A percentile compares a stretch with the other conserved stretches of the same genome.
Evolutionary conservation across 2,797 vertebrate genomes (phyloP).

Genomic region (Odontamblyopus lacepedii): DNA sequence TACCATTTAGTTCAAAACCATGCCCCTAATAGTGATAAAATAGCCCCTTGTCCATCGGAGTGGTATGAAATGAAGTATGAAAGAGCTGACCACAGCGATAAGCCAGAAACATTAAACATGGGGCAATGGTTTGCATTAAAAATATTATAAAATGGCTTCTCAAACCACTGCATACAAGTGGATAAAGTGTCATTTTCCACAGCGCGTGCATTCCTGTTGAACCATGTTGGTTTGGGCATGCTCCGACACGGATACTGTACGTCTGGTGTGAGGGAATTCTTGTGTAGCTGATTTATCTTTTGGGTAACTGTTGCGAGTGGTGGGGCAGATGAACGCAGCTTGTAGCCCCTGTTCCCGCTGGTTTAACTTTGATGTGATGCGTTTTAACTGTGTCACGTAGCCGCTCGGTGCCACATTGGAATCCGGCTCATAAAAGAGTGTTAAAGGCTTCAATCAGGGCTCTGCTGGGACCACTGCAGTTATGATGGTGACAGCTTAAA

Average conservation of each 20-base stretch:
- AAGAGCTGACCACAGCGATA: conserved; percentile 50
- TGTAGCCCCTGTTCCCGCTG: conserved; percentile 51
- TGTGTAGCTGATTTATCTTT: conserved; percentile 69
- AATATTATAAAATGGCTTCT: conserved; percentile 42
- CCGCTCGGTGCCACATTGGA: conserved; percentile 57
- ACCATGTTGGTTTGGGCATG: conserved; percentile 71
- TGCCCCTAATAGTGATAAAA: conserved; percentile 48
- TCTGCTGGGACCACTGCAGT: conserved; percentile 60
- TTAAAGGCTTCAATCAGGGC: conserved; percentile 74
- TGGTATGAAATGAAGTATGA: conserved; percentile 32
- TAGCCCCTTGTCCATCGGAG: conserved; percentile 35
- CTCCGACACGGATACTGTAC: conserved; percentile 63
- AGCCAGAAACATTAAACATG: conserved; percentile 52
- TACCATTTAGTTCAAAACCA: conserved; percentile 37
- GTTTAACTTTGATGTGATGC: conserved; percentile 64
- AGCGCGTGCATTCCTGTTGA: conserved; percentile 58
- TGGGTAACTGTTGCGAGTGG: conserved; percentile 50
- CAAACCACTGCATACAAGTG: conserved; percentile 44
- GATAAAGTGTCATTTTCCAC: conserved; percentile 65
- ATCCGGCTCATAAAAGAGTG: conserved; percentile 69
- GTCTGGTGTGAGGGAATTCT: conserved; percentile 61
- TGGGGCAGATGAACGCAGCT: conserved; percentile 45
- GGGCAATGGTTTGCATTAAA: conserved; percentile 39
- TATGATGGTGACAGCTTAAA: conserved; percentile 76
- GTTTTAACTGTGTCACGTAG: conserved; percentile 62